These are phyloP conservation scores for Brachypterus glaber DNA, from an alignment of 2,888 invertebrate genomes.

Conservation along the genomic window DNA sequence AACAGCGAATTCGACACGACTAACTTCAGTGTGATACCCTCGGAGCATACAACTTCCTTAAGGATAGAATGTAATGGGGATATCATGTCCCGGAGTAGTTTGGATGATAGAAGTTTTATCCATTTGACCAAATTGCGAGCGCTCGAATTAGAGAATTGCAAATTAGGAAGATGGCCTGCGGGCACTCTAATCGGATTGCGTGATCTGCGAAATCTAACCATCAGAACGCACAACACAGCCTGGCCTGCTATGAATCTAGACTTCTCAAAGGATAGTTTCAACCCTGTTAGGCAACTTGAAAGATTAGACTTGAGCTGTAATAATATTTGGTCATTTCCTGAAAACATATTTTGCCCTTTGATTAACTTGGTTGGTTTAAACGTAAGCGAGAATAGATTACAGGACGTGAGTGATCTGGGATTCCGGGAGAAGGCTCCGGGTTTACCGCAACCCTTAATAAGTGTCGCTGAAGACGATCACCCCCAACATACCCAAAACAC, in stretches of 20 bases:
- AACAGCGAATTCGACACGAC: constrained; percentile 83
- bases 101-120: constrained; percentile 68
- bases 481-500: constrained; percentile 35
- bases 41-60: constrained; percentile 71
- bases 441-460: constrained; percentile 55
- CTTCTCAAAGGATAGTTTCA: constrained; percentile 69
- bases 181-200: constrained; percentile 70
- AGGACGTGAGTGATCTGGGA: constrained; percentile 79
- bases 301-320: constrained; percentile 77
- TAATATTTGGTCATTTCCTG: constrained; percentile 83
- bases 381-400: constrained; percentile 77
- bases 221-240: constrained; percentile 74
- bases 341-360: constrained; percentile 73
- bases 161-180: constrained; percentile 72
- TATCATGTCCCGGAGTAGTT: constrained; percentile 68
- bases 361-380: constrained; percentile 72
- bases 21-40: constrained; percentile 78
- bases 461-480: constrained; percentile 48
- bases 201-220: constrained; percentile 74
- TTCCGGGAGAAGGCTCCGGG: constrained; percentile 60
- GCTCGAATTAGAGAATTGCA: constrained; percentile 76
- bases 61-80: constrained; percentile 72
- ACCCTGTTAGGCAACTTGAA: constrained; percentile 68
- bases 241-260: constrained; percentile 80
- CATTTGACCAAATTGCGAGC: constrained; percentile 72